Percentiles rank a stretch among this genome's conserved stretches.
Evolutionary conservation across 2,113 vertebrate genomes (phyloP).

Genomic region (Alethe castanea): DNA sequence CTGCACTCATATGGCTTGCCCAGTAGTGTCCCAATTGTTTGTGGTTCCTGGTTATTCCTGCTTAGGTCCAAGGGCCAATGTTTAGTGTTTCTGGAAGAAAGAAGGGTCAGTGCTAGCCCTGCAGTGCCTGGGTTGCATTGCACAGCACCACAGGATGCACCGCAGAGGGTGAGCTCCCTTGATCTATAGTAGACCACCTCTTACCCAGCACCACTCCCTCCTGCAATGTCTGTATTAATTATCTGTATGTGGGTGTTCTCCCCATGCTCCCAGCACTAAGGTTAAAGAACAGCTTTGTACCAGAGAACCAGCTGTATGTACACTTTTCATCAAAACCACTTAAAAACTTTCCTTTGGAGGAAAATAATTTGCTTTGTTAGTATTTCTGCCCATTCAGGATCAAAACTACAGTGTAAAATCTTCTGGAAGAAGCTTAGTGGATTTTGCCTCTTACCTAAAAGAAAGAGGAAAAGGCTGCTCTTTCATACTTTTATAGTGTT

Average conservation of each 20-base stretch:
- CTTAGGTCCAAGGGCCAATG: neutral
- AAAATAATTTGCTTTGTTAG: neutral
- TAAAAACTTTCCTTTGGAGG: neutral
- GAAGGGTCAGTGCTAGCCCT: neutral
- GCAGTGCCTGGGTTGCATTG: neutral
- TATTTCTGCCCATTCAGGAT: neutral
- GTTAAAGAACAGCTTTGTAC: neutral
- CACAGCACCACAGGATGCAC: neutral
- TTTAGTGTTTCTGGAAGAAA: neutral
- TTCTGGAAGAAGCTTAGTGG: neutral
- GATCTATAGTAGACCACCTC: neutral
- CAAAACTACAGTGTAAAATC: neutral
- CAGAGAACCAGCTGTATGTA: neutral
- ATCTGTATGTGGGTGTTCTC: neutral
- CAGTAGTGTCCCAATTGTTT: neutral
- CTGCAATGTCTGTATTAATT: neutral
- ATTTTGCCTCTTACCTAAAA: neutral
- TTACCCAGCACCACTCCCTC: neutral
- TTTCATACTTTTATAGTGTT: neutral
- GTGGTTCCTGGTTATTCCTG: neutral
- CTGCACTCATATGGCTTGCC: neutral
- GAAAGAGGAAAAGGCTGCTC: neutral
- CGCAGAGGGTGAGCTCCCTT: neutral
- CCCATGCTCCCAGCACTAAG: neutral
- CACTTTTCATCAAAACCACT: neutral